A percentile compares a stretch with the other conserved stretches of the same genome.
These are phyloP conservation scores for Thomomys bottae DNA, from an alignment of 2,113 vertebrate species.

Conservation along the genomic window DNA sequence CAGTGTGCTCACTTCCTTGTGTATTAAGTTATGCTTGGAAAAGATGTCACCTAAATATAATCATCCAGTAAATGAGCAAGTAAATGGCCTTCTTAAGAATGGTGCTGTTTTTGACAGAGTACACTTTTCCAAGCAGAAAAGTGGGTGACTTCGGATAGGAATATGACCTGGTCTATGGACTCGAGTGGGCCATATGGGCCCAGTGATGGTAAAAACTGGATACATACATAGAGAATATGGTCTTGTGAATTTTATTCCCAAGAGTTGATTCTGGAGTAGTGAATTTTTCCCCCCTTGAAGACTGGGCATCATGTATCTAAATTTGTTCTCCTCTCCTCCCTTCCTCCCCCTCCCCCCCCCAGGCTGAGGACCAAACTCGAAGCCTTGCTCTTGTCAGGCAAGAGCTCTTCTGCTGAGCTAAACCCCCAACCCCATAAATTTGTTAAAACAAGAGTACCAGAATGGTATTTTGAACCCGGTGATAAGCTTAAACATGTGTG, in stretches of 20 bases:
- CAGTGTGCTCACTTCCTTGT: neutral
- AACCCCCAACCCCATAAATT: too few species aligned
- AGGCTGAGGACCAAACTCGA: too few species aligned
- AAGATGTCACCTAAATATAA: neutral
- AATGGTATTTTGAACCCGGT: neutral
- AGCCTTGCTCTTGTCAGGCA: too few species aligned
- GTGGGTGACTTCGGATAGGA: neutral
- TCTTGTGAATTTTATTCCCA: too few species aligned
- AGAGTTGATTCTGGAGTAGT: too few species aligned
- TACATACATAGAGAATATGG: neutral
- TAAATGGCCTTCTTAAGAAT: neutral
- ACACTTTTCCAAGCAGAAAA: constrained; percentile 20
- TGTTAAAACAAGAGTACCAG: neutral
- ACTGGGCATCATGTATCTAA: neutral
- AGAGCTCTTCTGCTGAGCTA: too few species aligned
- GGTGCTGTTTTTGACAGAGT: neutral
- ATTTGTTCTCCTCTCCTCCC: too few species aligned
- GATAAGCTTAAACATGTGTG: neutral
- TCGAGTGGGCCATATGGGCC: neutral
- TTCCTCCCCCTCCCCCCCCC: too few species aligned
- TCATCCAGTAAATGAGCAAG: neutral
- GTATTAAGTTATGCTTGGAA: neutral
- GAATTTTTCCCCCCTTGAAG: neutral
- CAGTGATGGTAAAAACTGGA: neutral
- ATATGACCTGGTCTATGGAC: neutral